Base-by-base conservation (phyloP, 2,797 vertebrate genomes). In the Emydoidea blandingii region DNA sequence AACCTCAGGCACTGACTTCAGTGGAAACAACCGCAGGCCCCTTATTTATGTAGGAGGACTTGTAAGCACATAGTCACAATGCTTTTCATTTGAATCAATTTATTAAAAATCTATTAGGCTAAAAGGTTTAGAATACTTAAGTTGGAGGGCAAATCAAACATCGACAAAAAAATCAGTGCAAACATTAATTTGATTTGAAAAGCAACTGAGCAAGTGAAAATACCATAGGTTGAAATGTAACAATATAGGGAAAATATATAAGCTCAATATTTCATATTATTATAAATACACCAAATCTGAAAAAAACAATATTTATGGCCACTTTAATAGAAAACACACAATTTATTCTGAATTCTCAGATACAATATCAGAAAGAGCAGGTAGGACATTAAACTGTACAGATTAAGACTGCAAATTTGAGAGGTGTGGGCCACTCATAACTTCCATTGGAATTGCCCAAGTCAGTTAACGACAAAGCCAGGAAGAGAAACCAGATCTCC, bases 61-160 rank as follows among this genome's bases (percentile, higher is more conserved):
- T 95, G 87, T 91, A 93, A 97, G 92, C 91, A 90, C 91, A 96
- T 89, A 96, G 84, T 93, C 86, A 95, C 89, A 94, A 93, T 88
- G 86, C 44, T 96, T 94, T 95, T 93, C 89, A 93, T 95, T 96
- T 94, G 86, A 96, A 96, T 96, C 95, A 81, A 76, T 94, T 87
- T 90, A 79, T 80, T 90, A 74, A 83, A 93, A 87, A 68, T 65
- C 50, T 65, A 79, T 83, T 87, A 94, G 91, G 92, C 94, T 97
- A 97, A 97, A 96, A 97, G 79, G 78, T 91, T 90, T 81, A 92
- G 96, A 97, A 86, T 92, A 94, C 91, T 90, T 65, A 94, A 96
- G 96, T 94, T 91, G 94, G 85, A 74, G 91, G 92, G 86, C 91
- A 97, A 94, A 89, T 57, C 86, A 93, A 93, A 95, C 56, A 89